phyloP scores from a whole-genome alignment of 2,888 invertebrate species.

The Eurytoma californica region DNA sequence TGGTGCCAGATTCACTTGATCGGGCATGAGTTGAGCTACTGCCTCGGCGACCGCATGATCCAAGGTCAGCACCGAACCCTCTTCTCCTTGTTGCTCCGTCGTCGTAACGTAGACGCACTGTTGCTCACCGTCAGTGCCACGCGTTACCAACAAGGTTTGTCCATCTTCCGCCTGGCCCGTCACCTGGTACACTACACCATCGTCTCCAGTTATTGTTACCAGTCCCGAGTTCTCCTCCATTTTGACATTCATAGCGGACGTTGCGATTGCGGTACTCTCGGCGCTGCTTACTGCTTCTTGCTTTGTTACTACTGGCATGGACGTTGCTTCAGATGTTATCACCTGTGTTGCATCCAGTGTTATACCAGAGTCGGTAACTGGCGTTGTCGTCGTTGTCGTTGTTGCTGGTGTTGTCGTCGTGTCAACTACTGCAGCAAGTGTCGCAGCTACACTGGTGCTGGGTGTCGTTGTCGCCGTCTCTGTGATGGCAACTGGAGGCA shows the following conservation, averaged over 20 bases:
- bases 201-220: slow-evolving; percentile 88
- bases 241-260: slow-evolving; percentile 69
- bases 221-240: slow-evolving; percentile 78
- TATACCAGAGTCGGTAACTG: background rate
- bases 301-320: slow-evolving; percentile 4
- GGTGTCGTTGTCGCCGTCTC: slow-evolving; percentile 56
- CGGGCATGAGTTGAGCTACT: slow-evolving; percentile 79
- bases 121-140: slow-evolving; percentile 86
- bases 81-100: slow-evolving; percentile 77
- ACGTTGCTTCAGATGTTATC: background rate
- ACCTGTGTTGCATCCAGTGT: background rate
- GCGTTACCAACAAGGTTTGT: slow-evolving; percentile 84
- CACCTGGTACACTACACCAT: slow-evolving; percentile 88
- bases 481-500: slow-evolving; percentile 43
- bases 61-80: slow-evolving; percentile 77
- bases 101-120: slow-evolving; percentile 81
- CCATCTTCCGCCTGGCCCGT: slow-evolving; percentile 88
- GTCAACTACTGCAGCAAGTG: slow-evolving; percentile 26
- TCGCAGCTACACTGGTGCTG: slow-evolving; percentile 48
- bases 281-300: slow-evolving; percentile 26
- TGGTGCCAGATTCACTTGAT: slow-evolving; percentile 72
- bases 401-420: slow-evolving; percentile 55
- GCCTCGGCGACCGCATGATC: slow-evolving; percentile 77
- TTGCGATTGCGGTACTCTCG: slow-evolving; percentile 24
- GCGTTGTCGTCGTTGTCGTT: slow-evolving; percentile 41